Evolutionary conservation across 2,797 vertebrate genomes (phyloP).

Genomic region (Sciurus vulgaris): DNA sequence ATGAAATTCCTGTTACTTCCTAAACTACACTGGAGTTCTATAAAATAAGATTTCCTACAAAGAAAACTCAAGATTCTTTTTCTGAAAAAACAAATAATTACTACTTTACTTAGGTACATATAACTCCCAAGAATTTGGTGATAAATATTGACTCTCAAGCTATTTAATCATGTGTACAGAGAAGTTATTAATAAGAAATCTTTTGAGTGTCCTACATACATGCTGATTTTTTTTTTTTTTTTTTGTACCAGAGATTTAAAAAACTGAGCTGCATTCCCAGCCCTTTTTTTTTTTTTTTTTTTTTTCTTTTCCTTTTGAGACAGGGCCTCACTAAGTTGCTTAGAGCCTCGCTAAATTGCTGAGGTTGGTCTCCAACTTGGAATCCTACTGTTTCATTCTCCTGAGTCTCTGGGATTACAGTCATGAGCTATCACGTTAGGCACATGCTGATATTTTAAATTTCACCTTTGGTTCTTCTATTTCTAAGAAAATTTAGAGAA

Average conservation of each 20-base stretch:
- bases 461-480: slow-evolving; percentile 10
- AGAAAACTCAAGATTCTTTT: not conserved
- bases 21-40: not conserved
- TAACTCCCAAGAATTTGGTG: not conserved
- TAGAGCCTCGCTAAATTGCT: too few species aligned
- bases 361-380: too few species aligned
- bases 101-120: not conserved
- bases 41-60: not conserved
- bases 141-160: not conserved
- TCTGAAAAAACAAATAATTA: not conserved
- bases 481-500: not conserved
- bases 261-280: too few species aligned
- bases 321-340: too few species aligned
- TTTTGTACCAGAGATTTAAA: too few species aligned
- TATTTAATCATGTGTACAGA: not conserved
- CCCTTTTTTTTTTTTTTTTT: not conserved
- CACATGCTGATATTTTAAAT: not conserved
- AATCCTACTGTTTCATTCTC: too few species aligned
- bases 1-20: not conserved
- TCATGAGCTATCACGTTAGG: too few species aligned
- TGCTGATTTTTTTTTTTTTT: not conserved
- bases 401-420: too few species aligned
- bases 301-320: too few species aligned
- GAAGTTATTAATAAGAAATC: slow-evolving; percentile 7
- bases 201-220: not conserved